Conservation (phyloP, 2,113 vertebrate species). For the Festucalex cinctus region DNA sequence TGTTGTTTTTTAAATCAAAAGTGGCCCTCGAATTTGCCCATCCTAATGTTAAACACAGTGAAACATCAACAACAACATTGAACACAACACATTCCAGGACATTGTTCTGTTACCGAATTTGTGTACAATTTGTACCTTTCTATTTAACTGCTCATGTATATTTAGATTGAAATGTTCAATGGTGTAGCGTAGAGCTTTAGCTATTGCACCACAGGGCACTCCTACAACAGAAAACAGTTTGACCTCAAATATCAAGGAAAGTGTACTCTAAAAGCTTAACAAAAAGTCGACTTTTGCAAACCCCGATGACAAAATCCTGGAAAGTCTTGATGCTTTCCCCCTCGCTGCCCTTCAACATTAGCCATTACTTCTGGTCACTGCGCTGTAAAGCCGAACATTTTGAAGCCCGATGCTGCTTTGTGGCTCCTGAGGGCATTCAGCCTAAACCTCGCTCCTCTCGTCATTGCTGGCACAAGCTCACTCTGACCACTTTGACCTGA, state of each 20-base stretch:
- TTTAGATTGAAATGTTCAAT: not conserved
- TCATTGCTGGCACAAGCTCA: not conserved
- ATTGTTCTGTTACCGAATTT: too few relatives aligned
- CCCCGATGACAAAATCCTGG: not conserved
- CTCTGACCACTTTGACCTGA: not conserved
- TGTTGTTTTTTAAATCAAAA: too few relatives aligned
- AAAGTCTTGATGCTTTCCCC: not conserved
- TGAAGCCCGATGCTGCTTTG: not conserved
- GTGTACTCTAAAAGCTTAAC: not conserved
- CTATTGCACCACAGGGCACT: not conserved
- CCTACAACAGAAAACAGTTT: not conserved
- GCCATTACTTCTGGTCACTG: conserved; percentile 4
- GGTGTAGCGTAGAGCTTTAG: not conserved
- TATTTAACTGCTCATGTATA: too few relatives aligned
- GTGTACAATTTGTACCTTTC: too few relatives aligned
- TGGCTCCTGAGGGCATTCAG: not conserved
- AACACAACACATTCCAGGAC: too few relatives aligned
- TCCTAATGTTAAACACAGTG: too few relatives aligned
- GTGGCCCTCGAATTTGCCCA: too few relatives aligned
- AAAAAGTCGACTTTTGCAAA: not conserved
- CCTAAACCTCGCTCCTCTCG: not conserved
- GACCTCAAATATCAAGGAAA: not conserved
- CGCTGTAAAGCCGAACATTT: conserved; percentile 3
- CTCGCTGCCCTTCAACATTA: not conserved
- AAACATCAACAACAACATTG: too few relatives aligned